phyloP scores from a whole-genome alignment of 2,888 invertebrate genomes.

The Calephelis perditalis region DNA sequence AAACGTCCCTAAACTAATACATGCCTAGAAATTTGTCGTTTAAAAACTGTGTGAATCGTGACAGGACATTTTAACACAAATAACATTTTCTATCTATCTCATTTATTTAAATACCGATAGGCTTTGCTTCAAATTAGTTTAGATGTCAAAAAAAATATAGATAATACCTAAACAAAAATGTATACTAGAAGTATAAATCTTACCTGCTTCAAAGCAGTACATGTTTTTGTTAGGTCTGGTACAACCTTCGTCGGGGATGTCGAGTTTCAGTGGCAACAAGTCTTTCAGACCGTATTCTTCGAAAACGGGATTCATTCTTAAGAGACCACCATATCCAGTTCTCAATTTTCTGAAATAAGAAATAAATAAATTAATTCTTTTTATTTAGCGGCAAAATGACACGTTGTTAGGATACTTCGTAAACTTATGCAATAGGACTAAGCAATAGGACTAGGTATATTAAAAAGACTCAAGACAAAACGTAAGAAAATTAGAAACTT shows the following conservation, averaged over 20 bases:
- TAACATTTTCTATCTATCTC: too few relatives aligned
- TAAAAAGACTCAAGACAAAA: too few relatives aligned
- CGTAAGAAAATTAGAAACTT: too few relatives aligned
- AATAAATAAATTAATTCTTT: neutral
- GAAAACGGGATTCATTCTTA: slow-evolving; percentile 94
- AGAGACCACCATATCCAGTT: slow-evolving; percentile 87
- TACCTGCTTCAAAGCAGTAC: slow-evolving; percentile 95
- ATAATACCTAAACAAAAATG: too few relatives aligned
- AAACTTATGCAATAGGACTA: too few relatives aligned
- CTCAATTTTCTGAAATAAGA: slow-evolving; percentile 82
- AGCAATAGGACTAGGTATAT: too few relatives aligned
- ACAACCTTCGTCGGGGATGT: slow-evolving; percentile 95
- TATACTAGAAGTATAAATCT: slow-evolving; percentile 32
- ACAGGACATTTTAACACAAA: too few relatives aligned
- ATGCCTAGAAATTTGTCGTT: too few relatives aligned
- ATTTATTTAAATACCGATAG: too few relatives aligned
- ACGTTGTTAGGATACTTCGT: too few relatives aligned
- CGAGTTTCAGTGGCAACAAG: slow-evolving; percentile 90
- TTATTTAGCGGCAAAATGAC: too few relatives aligned
- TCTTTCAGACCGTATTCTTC: slow-evolving; percentile 92
- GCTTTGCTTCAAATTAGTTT: slow-evolving; percentile 6
- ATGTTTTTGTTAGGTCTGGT: slow-evolving; percentile 92
- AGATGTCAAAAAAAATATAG: neutral
- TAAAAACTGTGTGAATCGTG: slow-evolving; percentile 22
- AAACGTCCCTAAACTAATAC: too few relatives aligned